phyloP scores from a whole-genome alignment of 1,140 invertebrate genomes.

The Plodia interpunctella region DNA sequence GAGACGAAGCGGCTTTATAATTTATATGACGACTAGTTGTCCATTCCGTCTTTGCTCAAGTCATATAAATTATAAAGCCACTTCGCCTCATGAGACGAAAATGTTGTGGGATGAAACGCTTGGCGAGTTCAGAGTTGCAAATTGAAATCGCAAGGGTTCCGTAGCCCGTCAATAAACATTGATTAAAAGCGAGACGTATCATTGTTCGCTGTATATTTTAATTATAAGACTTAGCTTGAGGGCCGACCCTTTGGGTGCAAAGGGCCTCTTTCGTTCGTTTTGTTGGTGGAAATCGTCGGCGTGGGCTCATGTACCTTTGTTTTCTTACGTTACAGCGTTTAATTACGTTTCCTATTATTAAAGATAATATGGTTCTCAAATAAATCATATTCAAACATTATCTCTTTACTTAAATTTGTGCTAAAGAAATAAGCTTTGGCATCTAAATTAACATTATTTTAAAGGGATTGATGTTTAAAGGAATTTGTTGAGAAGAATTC shows the following conservation, averaged over 20 bases:
- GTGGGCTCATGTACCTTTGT: slow-evolving; percentile 29
- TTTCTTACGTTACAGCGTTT: slow-evolving; percentile 19
- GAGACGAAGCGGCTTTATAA: too few species aligned
- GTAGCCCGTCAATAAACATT: slow-evolving; percentile 60
- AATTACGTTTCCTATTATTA: not conserved
- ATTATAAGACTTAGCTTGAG: slow-evolving; percentile 52
- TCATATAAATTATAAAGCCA: too few species aligned
- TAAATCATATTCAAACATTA: not conserved
- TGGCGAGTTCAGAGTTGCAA: slow-evolving; percentile 27
- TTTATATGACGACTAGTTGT: too few species aligned
- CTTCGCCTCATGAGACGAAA: too few species aligned
- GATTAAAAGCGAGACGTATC: slow-evolving; percentile 56
- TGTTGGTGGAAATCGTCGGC: slow-evolving; percentile 20
- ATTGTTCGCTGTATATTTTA: slow-evolving; percentile 66
- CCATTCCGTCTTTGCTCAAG: too few species aligned
- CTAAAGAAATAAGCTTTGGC: too few species aligned
- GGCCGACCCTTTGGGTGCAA: slow-evolving; percentile 34
- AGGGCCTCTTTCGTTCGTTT: slow-evolving; percentile 33
- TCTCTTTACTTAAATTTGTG: too few species aligned
- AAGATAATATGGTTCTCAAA: not conserved
- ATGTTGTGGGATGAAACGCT: too few species aligned
- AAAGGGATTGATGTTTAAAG: too few species aligned
- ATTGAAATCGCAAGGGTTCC: slow-evolving; percentile 62
- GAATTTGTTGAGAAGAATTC: too few species aligned
- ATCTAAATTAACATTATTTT: too few species aligned